Evolutionary conservation across 2,888 invertebrate species (phyloP), one percentile per base, ranked within the genome.

Genomic region (Catocala sponsa): DNA sequence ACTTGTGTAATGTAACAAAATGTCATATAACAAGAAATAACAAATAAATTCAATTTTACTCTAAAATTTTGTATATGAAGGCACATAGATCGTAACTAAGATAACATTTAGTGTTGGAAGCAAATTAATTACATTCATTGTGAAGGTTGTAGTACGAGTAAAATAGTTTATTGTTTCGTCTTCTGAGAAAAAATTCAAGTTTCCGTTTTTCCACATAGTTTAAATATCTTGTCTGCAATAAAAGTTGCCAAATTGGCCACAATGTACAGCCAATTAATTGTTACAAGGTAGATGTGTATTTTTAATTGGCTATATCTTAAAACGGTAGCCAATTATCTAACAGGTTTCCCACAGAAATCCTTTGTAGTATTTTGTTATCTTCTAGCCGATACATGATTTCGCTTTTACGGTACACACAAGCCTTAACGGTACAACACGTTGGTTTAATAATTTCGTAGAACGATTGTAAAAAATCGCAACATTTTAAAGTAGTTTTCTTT

Each of bases 331-430:
- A 77, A 74, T 76, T 74, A 75, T 9, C 57, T 49, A 41, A 51
- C n/a, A 35, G 53, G 66, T 71, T 71, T 79, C 78, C 74, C 77
- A 81, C 76, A 74, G 58, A 72, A 68, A 67, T 63, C 47, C 49
- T 53, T 65, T 56, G 53, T 55, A 55, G 52, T 55, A 64, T 72
- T 70, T 62, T 47, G 58, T 66, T 70, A 73, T 69, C 50, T 79
- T 73, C 74, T 68, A 57, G 59, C 54, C 51, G 60, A 72, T 77
- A 65, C 76, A 76, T 69, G 72, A 61, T 77, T 76, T 77, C 44
- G 72, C 75, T 73, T 78, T 76, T 79, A 78, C 66, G 70, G 72
- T 68, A 71, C 57, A 63, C 63, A 62, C 60, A 54, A 59, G 44
- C 66, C 55, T 58, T 83, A 83, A 80, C 76, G 78, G 84, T 74